phyloP scores from a whole-genome alignment of 2,113 vertebrate genomes.

The Prunella himalayana region DNA sequence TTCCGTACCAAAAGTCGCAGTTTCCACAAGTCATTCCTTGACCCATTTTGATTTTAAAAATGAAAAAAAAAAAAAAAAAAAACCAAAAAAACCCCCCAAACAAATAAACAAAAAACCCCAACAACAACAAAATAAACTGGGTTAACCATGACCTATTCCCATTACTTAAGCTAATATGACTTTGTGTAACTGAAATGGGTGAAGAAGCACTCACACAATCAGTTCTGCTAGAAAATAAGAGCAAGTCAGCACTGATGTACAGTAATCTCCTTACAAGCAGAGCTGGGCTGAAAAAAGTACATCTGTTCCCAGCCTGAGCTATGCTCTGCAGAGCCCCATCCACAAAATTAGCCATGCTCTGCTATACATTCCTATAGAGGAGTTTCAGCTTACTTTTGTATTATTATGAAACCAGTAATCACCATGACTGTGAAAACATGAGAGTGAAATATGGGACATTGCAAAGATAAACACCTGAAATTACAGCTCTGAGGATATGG shows the following conservation, averaged over 20 bases:
- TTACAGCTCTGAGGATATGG: neutral
- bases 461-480: conserved; percentile 46
- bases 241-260: neutral
- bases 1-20: neutral
- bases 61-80: neutral
- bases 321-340: neutral
- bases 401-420: conserved; percentile 25
- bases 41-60: neutral
- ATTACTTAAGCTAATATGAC: neutral
- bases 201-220: neutral
- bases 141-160: neutral
- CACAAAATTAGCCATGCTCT: conserved; percentile 35
- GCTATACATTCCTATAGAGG: neutral
- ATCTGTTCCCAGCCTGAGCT: conserved; percentile 33
- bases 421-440: neutral
- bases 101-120: neutral
- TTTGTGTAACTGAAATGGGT: neutral
- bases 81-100: neutral
- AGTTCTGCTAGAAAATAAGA: conserved; percentile 36
- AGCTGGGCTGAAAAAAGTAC: conserved; percentile 8
- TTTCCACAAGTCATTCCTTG: neutral
- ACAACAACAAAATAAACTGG: neutral
- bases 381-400: conserved; percentile 11
- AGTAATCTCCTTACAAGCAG: conserved; percentile 20
- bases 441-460: neutral